Evolutionary conservation across 2,113 vertebrate genomes (phyloP), one percentile per base, ranked within the genome.

Genomic region (Pholis gunnellus): DNA sequence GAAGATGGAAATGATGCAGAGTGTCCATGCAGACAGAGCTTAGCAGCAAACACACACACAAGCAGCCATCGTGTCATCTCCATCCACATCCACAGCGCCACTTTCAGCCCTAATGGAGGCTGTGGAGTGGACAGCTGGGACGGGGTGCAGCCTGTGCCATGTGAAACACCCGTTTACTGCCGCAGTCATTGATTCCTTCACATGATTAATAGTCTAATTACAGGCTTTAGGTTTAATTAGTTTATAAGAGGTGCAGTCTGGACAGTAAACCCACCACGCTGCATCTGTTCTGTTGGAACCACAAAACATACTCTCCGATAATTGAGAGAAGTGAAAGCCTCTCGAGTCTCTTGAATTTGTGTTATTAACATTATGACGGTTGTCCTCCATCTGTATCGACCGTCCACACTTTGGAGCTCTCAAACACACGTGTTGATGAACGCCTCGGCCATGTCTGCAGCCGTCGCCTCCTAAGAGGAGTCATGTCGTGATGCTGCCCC

Each of bases 121-220:
- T 14, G 63, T 78, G 66, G 71, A 85, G 25, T 1, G 18, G 52
- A 82, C 72, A 84, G 79, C 72, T 38, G 72, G 75, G 79, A 71
- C n/a, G 8, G 52, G 6, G 52, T 52, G 40, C 68, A 65, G 71
- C 75, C 29, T 11, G 56, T n/a, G 79, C 61, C 60, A 11, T 14
- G 60, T 57, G 77, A 79, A 79, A 74, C 44, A 4, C 68, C 65
- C 56, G 20, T 76, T 74, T 54, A 27, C 68, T 60, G 29, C 64
- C 0, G 25, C 84, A 75, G 68, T 34, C 76, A 25, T 63, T 52
- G 81, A 75, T 87, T 74, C 77, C 71, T 54, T 59, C 79, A 6
- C 10, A 83, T 86, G 88, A 93, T 91, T 90, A 79, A 92, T 70
- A 14, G 79, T 85, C 85, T 88, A 79, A 90, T 91, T 83, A 91